These are phyloP conservation scores for Scopus umbretta DNA, from an alignment of 2,113 vertebrate species.

Conservation along the genomic window DNA sequence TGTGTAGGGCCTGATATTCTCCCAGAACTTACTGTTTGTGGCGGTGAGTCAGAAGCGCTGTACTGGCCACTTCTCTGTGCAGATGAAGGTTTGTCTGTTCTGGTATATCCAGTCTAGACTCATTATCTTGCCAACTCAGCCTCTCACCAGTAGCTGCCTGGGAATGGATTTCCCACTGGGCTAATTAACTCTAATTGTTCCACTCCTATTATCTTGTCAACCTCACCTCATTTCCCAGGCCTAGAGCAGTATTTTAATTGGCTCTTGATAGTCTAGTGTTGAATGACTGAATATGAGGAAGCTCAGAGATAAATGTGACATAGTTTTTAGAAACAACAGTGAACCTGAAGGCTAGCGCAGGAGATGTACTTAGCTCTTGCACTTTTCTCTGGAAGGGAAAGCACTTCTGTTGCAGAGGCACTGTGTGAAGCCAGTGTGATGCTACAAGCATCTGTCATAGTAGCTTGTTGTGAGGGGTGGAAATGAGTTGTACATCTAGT, in stretches of 20 bases:
- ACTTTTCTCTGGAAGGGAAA: neutral
- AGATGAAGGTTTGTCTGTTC: neutral
- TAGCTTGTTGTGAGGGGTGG: neutral
- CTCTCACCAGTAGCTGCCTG: conserved; percentile 44
- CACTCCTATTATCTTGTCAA: conserved; percentile 58
- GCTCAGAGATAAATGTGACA: neutral
- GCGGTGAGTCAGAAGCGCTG: neutral
- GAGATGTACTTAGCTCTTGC: neutral
- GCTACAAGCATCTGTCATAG: neutral
- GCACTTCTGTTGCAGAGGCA: neutral
- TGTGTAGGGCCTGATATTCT: neutral
- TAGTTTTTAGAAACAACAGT: neutral
- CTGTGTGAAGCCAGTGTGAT: neutral
- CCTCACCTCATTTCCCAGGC: conserved; percentile 60
- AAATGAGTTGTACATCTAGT: neutral
- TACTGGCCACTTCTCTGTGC: neutral
- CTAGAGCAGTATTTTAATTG: conserved; percentile 57
- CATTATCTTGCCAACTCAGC: conserved; percentile 13
- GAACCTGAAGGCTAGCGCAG: neutral
- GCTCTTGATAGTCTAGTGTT: conserved; percentile 29
- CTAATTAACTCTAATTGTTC: conserved; percentile 64
- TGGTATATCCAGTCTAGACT: conserved; percentile 49
- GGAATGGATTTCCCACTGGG: conserved; percentile 47
- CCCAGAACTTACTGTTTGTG: neutral
- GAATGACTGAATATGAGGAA: conserved; percentile 26